phyloP scores from a whole-genome alignment of 2,797 vertebrate genomes.

The Rhinogobio ventralis region DNA sequence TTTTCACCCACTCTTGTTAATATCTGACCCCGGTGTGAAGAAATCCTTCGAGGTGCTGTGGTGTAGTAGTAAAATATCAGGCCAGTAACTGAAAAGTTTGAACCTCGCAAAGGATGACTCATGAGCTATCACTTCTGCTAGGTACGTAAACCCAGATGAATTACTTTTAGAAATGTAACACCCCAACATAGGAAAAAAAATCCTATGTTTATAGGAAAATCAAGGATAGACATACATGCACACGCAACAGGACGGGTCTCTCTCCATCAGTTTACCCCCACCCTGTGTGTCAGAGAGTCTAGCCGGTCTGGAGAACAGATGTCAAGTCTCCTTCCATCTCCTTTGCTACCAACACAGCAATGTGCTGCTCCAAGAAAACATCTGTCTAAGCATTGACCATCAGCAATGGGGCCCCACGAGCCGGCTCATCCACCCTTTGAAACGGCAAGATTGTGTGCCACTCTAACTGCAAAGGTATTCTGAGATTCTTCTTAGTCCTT shows the following conservation, averaged over 20 bases:
- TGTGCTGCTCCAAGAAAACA: slow-evolving; percentile 72
- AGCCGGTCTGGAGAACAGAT: slow-evolving; percentile 59
- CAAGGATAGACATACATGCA: not conserved
- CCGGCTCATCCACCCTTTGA: slow-evolving; percentile 74
- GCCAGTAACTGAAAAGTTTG: not conserved
- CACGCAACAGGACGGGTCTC: slow-evolving; percentile 23
- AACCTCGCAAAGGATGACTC: not conserved
- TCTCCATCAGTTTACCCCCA: slow-evolving; percentile 33
- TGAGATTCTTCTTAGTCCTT: slow-evolving; percentile 58
- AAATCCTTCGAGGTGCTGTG: not conserved
- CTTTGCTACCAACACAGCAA: slow-evolving; percentile 67
- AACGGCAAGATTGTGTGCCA: slow-evolving; percentile 74
- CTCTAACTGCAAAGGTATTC: slow-evolving; percentile 81
- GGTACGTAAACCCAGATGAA: not conserved
- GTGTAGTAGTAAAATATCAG: not conserved
- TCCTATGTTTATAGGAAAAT: slow-evolving; percentile 36
- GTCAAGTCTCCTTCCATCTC: slow-evolving; percentile 61
- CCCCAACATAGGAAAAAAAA: slow-evolving; percentile 1
- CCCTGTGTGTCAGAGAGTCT: slow-evolving; percentile 32
- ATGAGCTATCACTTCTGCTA: not conserved
- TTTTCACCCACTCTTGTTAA: not conserved
- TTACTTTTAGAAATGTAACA: slow-evolving; percentile 6
- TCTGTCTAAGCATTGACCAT: slow-evolving; percentile 72
- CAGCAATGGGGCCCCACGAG: slow-evolving; percentile 69
- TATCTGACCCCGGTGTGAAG: not conserved